phyloP scores from a whole-genome alignment of 2,888 invertebrate species.

The Nesidiocoris tenuis region DNA sequence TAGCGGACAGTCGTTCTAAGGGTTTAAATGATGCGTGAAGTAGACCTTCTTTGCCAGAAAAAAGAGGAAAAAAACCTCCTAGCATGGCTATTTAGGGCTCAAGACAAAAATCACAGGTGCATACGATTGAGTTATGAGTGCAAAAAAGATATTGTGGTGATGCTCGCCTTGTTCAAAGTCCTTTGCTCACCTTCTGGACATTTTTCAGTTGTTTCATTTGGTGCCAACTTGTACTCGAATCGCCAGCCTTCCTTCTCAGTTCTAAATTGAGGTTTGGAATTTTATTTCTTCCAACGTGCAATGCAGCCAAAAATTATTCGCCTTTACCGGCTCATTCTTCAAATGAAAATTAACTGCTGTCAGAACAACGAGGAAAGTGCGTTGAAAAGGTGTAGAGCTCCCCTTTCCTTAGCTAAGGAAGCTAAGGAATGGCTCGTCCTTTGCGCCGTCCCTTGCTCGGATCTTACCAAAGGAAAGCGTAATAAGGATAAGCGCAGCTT shows the following conservation, averaged over 20 bases:
- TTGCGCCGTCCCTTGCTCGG: too few species aligned
- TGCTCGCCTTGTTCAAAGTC: slow-evolving; percentile 6
- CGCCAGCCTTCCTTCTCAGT: background rate
- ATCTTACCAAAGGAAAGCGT: too few species aligned
- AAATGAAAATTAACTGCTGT: too few species aligned
- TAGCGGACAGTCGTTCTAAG: background rate
- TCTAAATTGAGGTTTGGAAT: background rate
- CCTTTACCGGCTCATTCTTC: too few species aligned
- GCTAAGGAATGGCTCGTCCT: too few species aligned
- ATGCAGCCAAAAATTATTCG: too few species aligned
- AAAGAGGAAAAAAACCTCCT: too few species aligned
- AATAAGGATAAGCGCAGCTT: too few species aligned
- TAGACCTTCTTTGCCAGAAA: slow-evolving; percentile 17
- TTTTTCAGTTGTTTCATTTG: slow-evolving; percentile 11
- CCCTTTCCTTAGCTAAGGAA: too few species aligned
- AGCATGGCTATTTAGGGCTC: slow-evolving; percentile 22
- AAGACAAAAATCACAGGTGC: slow-evolving; percentile 34
- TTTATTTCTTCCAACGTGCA: too few species aligned
- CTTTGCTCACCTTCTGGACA: background rate
- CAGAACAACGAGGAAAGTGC: too few species aligned
- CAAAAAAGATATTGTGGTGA: background rate
- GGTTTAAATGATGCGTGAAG: slow-evolving; percentile 29
- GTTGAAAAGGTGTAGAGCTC: too few species aligned
- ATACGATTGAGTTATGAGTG: slow-evolving; percentile 18
- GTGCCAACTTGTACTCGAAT: slow-evolving; percentile 7